A percentile compares a stretch with the other conserved stretches of the same genome.
phyloP scores from a whole-genome alignment of 1,140 invertebrate genomes.

The Drosophila serrata region DNA sequence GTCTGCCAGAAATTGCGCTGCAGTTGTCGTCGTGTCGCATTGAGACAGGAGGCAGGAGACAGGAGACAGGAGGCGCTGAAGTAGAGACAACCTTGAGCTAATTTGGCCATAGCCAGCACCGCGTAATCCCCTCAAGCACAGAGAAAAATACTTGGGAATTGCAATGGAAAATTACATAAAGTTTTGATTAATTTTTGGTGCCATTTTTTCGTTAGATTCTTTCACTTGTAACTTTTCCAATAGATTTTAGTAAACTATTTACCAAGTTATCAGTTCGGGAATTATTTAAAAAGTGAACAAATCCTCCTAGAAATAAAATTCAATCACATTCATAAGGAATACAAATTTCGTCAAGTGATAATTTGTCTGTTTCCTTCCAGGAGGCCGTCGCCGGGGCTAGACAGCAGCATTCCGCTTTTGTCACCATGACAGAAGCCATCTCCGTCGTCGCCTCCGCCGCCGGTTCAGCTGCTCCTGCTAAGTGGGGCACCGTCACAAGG shows the following conservation, averaged over 20 bases:
- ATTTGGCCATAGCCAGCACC: constrained; percentile 57
- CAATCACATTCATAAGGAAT: background rate
- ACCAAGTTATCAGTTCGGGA: background rate
- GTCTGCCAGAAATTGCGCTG: constrained; percentile 76
- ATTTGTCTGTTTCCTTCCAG: constrained; percentile 53
- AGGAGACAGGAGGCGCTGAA: constrained; percentile 32
- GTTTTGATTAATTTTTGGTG: background rate
- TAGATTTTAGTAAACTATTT: background rate
- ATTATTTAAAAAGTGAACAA: background rate
- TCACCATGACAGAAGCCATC: constrained; percentile 73
- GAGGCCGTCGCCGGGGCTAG: constrained; percentile 68
- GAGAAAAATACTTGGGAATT: constrained; percentile 1
- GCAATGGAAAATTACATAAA: background rate
- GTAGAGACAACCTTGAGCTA: constrained; percentile 80
- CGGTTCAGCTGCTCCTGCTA: constrained; percentile 51
- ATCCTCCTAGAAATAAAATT: background rate
- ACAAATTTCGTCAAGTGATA: constrained; percentile 13
- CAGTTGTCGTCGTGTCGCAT: constrained; percentile 59
- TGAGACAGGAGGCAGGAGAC: constrained; percentile 10
- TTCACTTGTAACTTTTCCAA: background rate
- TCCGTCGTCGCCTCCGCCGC: constrained; percentile 38
- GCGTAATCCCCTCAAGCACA: constrained; percentile 3
- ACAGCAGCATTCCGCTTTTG: constrained; percentile 73
- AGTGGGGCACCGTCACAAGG: constrained; percentile 80
- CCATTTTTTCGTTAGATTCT: background rate